Percentiles rank a stretch among this genome's conserved stretches.
Evolutionary conservation across 92 coral and sea anemone genomes (phyloP).

Genomic region (Epizoanthus illoricatus): DNA sequence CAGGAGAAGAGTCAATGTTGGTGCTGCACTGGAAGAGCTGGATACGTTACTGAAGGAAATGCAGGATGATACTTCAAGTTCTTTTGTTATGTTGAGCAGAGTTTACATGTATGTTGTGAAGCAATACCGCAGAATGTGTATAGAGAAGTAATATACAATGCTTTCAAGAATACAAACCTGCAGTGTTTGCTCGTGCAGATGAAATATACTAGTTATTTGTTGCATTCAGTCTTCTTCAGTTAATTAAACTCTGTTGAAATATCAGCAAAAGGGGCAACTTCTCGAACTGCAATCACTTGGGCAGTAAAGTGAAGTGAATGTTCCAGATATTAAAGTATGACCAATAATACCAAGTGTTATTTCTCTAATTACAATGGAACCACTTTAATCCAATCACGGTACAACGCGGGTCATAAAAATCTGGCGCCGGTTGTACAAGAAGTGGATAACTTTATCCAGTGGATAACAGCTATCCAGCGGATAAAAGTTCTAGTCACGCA

Average conservation of each 20-base stretch:
- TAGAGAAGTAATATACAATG: not conserved
- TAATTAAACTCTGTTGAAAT: not conserved
- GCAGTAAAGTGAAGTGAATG: no score
- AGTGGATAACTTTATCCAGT: no score
- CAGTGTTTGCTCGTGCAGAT: not conserved
- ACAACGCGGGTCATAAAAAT: no score
- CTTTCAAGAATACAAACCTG: not conserved
- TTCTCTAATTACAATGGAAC: no score
- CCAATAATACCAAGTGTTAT: no score
- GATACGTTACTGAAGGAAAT: not conserved
- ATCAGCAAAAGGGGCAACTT: not conserved
- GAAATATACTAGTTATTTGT: not conserved
- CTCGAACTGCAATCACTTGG: not conserved
- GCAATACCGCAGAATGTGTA: not conserved
- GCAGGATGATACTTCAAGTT: not conserved
- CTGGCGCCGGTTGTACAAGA: no score
- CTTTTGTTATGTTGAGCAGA: not conserved
- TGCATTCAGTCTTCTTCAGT: no score
- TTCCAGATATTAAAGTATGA: no score
- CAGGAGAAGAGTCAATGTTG: not conserved
- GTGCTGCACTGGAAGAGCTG: not conserved
- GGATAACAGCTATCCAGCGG: no score
- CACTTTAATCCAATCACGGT: no score
- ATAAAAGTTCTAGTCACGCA: no score
- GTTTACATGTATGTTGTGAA: not conserved